Base-by-base conservation (phyloP, 2,113 vertebrate genomes). In the Peromyscus polionotus region DNA sequence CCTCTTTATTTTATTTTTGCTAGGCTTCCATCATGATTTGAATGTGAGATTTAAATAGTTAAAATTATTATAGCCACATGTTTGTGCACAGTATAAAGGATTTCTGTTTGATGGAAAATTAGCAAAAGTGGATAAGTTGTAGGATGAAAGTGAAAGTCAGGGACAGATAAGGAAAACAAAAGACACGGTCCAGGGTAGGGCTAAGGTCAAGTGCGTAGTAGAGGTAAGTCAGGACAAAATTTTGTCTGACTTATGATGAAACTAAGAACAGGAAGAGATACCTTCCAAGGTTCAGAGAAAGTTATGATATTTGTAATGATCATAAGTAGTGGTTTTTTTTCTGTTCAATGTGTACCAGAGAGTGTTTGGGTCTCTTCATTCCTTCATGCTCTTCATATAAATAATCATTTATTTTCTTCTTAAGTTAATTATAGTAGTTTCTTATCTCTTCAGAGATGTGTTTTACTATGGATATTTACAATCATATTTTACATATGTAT, bases 21-120 rank as follows among this genome's bases (percentile, higher is more conserved):
- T 65, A 59, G 22, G 24, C 13, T 97, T 95, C 91, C 85, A 90
- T 91, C 48, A 81, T 26, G 72, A n/a, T 84, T 57, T 87, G 28
- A 91, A 95, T 31, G 26, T 90, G 65, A 91, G 48, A 92, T 88
- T 85, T 59, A 95, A 89, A 73, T 97, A 61, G 73, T 31, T 88
- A 72, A 96, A 88, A 19, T 72, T 33, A 54, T 85, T 92, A 75
- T 33, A 83, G 36, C n/a, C n/a, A 48, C 8, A 48, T 11, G 0
- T 36, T 79, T 93, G 61, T 33, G 11, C n/a, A 65, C 28, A 16
- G 7, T 20, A 88, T 8, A 63, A 79, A 93, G 7, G 54, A 86
- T 45, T 91, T 79, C 17, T 88, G 14, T 70, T 59, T 81, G 19
- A 88, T 28, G 51, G 11, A 65, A 90, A 85, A 73, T 91, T 63